Conservation (phyloP, 2,113 vertebrate species). For the Platysteira castanea region DNA sequence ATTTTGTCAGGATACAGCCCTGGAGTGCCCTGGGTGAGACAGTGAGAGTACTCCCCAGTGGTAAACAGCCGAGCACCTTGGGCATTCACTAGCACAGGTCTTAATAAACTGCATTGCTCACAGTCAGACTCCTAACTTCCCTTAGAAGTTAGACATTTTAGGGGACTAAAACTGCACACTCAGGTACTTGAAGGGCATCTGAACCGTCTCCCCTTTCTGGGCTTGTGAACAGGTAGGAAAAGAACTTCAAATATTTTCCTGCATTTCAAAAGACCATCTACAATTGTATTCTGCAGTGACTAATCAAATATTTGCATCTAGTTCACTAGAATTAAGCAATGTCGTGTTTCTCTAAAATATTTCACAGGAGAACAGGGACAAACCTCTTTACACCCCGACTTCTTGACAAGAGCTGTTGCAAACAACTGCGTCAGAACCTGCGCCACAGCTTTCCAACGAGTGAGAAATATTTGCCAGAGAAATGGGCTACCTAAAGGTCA, state of each 20-base stretch:
- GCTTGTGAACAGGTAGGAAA: not conserved
- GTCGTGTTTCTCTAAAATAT: not conserved
- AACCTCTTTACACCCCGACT: not conserved
- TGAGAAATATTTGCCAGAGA: not conserved
- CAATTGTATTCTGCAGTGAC: not conserved
- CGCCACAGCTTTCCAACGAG: fast-evolving
- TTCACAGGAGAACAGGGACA: not conserved
- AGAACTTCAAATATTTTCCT: not conserved
- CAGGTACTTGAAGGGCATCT: not conserved
- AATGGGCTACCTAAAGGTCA: not conserved
- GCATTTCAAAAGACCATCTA: not conserved
- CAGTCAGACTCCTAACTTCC: not conserved
- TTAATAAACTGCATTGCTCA: not conserved
- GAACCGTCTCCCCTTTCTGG: not conserved
- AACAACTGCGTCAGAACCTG: not conserved
- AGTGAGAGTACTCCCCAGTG: not conserved
- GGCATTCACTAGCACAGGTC: not conserved
- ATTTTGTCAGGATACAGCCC: not conserved
- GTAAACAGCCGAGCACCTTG: not conserved
- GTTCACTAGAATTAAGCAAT: not conserved
- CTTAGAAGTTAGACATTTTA: not conserved
- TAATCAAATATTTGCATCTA: not conserved
- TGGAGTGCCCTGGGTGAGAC: not conserved
- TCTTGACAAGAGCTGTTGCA: not conserved
- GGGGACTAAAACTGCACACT: not conserved